These are phyloP conservation scores for Oryzias javanicus DNA, from an alignment of 2,113 vertebrate species.

Conservation along the genomic window DNA sequence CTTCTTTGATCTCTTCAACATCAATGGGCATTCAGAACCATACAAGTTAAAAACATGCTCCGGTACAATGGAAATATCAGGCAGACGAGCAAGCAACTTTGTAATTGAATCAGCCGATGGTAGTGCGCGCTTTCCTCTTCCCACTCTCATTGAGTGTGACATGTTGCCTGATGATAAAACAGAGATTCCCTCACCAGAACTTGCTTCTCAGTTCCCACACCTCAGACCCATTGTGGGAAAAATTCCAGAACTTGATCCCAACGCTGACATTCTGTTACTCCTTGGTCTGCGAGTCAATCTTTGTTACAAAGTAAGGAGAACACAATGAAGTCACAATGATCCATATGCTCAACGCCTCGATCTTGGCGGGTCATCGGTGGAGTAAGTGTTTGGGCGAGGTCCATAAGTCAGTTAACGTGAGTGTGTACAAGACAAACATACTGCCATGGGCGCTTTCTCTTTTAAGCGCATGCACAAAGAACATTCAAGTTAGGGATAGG, in stretches of 20 bases:
- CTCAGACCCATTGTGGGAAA: background rate
- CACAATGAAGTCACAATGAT: no score
- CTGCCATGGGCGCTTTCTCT: no score
- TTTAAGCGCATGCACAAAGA: no score
- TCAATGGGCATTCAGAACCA: background rate
- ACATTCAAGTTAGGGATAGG: no score
- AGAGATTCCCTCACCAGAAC: constrained; percentile 8
- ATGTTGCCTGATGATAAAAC: constrained; percentile 8
- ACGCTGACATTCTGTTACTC: no score
- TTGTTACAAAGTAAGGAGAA: no score
- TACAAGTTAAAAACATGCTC: constrained; percentile 7
- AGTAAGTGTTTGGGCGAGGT: no score
- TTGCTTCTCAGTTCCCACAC: background rate
- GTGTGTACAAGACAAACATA: no score
- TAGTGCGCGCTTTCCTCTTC: background rate
- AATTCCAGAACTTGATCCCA: constrained; percentile 3
- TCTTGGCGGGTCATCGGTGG: no score
- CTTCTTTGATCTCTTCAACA: background rate
- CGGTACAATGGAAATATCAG: background rate
- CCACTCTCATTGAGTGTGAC: constrained; percentile 5
- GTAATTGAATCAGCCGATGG: constrained; percentile 3
- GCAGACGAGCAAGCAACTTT: background rate
- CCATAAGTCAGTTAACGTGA: no score
- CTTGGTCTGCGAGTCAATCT: no score
- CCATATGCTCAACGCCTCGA: no score